Conservation (phyloP, 2,888 invertebrate genomes). For the Stegophylla sp. region DNA sequence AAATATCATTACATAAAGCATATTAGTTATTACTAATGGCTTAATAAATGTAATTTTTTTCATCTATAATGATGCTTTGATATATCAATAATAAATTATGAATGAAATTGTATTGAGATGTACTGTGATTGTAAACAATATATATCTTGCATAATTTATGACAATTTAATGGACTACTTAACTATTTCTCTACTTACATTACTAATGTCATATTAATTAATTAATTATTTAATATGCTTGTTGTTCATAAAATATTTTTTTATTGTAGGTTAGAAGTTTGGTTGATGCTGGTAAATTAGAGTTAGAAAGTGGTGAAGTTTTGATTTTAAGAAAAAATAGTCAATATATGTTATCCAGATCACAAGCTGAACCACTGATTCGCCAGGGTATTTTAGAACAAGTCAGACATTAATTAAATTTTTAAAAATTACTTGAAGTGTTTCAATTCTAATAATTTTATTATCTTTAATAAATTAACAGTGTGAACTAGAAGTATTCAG, state of each 20-base stretch:
- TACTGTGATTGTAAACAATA: too few species aligned
- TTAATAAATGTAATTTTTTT: too few species aligned
- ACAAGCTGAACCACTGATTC: constrained; percentile 87
- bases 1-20: too few species aligned
- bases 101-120: too few species aligned
- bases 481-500: too few species aligned
- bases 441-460: background rate
- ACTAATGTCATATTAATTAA: too few species aligned
- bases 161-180: too few species aligned
- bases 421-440: background rate
- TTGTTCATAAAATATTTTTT: constrained; percentile 14
- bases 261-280: constrained; percentile 74
- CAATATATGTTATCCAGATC: constrained; percentile 87
- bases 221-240: background rate
- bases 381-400: constrained; percentile 87
- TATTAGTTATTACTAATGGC: too few species aligned
- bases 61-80: too few species aligned
- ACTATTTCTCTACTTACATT: too few species aligned
- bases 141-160: too few species aligned
- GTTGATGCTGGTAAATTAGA: constrained; percentile 93
- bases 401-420: constrained; percentile 64
- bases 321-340: constrained; percentile 87
- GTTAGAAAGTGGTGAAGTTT: constrained; percentile 88
- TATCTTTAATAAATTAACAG: constrained; percentile 6
- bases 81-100: too few species aligned